Conservation (phyloP, 2,113 vertebrate genomes). For the Thunnus maccoyii region DNA sequence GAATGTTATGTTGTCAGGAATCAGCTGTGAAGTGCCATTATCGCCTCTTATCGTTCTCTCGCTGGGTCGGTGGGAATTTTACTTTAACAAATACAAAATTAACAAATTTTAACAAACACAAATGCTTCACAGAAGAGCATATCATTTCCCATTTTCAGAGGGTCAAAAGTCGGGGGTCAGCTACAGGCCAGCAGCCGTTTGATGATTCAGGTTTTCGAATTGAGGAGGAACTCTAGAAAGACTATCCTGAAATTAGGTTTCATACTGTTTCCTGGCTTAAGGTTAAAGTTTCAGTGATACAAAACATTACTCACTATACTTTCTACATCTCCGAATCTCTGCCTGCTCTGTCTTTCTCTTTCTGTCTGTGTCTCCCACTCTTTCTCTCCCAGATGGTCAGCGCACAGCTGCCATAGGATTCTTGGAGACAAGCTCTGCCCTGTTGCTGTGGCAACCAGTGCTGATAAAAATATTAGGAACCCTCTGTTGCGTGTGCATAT, state of each 20-base stretch:
- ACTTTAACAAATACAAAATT: no score
- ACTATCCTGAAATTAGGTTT: no score
- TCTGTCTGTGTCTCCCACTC: conserved; percentile 30
- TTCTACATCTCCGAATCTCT: conserved; percentile 22
- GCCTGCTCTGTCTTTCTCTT: neutral
- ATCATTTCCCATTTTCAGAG: neutral
- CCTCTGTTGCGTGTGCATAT: conserved; percentile 1
- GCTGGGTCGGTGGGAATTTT: no score
- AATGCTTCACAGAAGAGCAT: neutral
- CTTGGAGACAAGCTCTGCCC: conserved; percentile 49
- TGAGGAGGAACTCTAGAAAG: no score
- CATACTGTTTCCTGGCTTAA: neutral
- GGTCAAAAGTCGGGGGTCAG: neutral
- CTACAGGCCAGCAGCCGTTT: neutral
- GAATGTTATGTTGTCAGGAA: no score
- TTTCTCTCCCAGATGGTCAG: conserved; percentile 12
- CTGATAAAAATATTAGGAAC: conserved; percentile 44
- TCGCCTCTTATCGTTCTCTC: no score
- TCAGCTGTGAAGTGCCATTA: no score
- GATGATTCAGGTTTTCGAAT: no score
- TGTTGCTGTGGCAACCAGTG: conserved; percentile 68
- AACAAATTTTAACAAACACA: no score
- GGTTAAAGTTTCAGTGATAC: neutral
- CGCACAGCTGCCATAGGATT: conserved; percentile 51
- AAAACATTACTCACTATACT: conserved; percentile 26